phyloP scores from a whole-genome alignment of 2,888 invertebrate genomes.

The Apamea monoglypha region DNA sequence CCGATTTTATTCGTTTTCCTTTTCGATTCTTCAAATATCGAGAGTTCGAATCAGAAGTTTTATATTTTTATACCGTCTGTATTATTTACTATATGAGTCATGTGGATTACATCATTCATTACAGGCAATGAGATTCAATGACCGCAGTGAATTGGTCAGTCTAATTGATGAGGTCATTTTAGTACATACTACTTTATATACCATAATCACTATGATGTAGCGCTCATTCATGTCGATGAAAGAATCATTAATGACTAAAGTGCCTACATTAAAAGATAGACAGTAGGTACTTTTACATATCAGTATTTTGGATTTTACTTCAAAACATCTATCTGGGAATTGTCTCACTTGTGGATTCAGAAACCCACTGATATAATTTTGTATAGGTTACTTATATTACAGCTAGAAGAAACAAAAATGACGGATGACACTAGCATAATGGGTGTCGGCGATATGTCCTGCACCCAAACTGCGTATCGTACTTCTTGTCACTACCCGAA shows the following conservation, averaged over 20 bases:
- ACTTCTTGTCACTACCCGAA: neutral
- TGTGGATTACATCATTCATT: slow-evolving; percentile 51
- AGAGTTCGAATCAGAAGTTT: neutral
- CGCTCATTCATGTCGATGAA: neutral
- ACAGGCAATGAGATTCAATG: slow-evolving; percentile 37
- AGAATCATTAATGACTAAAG: neutral
- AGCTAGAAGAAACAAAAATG: no score
- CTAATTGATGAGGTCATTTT: slow-evolving; percentile 56
- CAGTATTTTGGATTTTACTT: no score
- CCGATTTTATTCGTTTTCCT: no score
- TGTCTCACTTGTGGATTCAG: no score
- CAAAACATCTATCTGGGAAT: no score
- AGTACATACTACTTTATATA: neutral
- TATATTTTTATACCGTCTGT: no score
- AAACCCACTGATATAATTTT: no score
- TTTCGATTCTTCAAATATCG: neutral
- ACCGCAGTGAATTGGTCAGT: slow-evolving; percentile 28
- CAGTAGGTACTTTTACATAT: neutral
- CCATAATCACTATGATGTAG: neutral
- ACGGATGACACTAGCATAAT: no score
- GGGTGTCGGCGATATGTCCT: neutral
- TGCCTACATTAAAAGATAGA: neutral
- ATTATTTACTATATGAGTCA: neutral
- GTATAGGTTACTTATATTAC: no score
- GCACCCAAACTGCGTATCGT: neutral